Conservation (phyloP, 2,888 invertebrate genomes). For the Trachelus tabidus region DNA sequence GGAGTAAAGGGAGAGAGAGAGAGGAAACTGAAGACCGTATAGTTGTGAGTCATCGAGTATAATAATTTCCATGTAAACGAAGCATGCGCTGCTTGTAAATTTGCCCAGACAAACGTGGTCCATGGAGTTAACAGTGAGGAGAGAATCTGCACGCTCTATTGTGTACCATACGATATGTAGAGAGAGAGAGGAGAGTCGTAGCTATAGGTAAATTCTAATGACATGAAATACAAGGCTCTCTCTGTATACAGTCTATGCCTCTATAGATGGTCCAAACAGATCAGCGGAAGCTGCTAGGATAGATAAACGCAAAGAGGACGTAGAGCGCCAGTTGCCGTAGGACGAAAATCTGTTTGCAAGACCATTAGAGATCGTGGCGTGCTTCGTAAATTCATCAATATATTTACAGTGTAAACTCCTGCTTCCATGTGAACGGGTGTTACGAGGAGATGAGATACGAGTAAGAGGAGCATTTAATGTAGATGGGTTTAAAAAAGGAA, state of each 20-base stretch:
- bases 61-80: background rate
- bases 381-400: constrained; percentile 64
- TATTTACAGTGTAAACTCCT: constrained; percentile 60
- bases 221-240: background rate
- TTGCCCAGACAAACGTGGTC: background rate
- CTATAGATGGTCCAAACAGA: background rate
- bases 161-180: background rate
- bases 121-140: background rate
- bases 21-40: background rate
- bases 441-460: background rate
- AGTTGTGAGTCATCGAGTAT: background rate
- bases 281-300: background rate
- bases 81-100: background rate
- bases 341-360: constrained; percentile 59
- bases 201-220: constrained; percentile 15
- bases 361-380: constrained; percentile 57
- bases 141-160: background rate
- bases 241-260: background rate
- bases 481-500: background rate
- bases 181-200: constrained; percentile 23
- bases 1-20: background rate
- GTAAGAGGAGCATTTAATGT: background rate
- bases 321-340: constrained; percentile 7
- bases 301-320: constrained; percentile 14
- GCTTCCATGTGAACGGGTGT: background rate